Evolutionary conservation across 2,113 vertebrate species (phyloP), one percentile per base, ranked within the genome.

Genomic region (Hippocampus zosterae): DNA sequence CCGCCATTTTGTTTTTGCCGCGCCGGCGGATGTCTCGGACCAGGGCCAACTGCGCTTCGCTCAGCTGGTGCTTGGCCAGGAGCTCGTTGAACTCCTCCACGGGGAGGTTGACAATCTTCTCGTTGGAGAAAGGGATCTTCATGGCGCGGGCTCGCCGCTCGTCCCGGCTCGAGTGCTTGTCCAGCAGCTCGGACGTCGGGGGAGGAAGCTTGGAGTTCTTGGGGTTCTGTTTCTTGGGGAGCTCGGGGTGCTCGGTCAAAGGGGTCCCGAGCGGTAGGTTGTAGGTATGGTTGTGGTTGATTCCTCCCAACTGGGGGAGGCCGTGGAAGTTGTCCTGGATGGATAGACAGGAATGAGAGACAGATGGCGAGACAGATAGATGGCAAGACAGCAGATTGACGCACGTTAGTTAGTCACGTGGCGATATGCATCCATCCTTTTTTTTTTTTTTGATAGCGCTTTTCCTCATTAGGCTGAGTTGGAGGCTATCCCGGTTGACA

Each of bases 41-140:
- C n/a, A 99, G 93, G 69, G 96, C 94, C 1, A 99, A 93, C 89
- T 99, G 97, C 0, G 94, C 92, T 80, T 99, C 97, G 0, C 94
- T 98, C 67, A 99, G 92, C 82, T 95, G 97, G 89, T 98, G 94
- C 81, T 98, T 98, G 86, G 96, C 94, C 2, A 99, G 90, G 1
- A 99, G 95, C 91, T 98, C 96, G 23, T 99, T 99, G 90, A 99
- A 99, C 89, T 99, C 97, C 70, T 99, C 97, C 29, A 99, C 97
- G 0, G 97, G 97, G 78, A 98, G 90, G 90, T 99, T 98, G 83
- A 99, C 95, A 88, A 99, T 99, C 79, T 98, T 99, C 2, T 98
- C 96, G 2, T 98, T 99, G 90, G 97, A 93, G 87, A 99, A 98
- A 1, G 97, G 97, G 79, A 99, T 99, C 81, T 99, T 98, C 96